Base-by-base conservation (phyloP, 2,888 invertebrate genomes). In the Leucania comma region DNA sequence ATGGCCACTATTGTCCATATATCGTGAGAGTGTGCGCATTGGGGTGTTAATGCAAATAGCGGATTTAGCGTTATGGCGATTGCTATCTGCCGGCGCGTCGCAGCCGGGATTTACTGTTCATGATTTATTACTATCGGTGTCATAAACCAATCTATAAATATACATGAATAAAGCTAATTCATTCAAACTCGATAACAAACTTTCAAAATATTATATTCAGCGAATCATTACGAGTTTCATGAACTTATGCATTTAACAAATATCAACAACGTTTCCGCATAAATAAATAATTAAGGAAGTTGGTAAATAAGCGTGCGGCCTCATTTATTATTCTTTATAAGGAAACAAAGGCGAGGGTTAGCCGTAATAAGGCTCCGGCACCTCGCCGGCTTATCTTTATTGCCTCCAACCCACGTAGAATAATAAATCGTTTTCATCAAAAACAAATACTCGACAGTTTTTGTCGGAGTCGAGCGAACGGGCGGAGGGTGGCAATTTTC, bases 401-500 rank as follows among this genome's bases (percentile, higher is more conserved):
- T 96, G 96, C 96, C 95, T 95, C 96, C 95, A 96, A 95, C 96
- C 96, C 96, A 96, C 96, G 96, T 96, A 96, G 96, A 96, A 96
- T 96, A 96, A 96, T 96, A 96, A 96, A 96, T 96, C 96, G 96
- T 96, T 96, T 96, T 96, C 96, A 96, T 96, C 96, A 96, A 96
- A 96, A 96, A 96, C 96, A 96, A 96, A 96, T 96, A 96, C 96
- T 96, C 96, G 95, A 96, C 96, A 96, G 96, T 96, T 96, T 96
- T 96, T 96, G 95, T 93, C 93, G 94, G 93, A 95, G 95, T 94
- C 94, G 95, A 95, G 95, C 95, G 94, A 94, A 88, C 93, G 93
- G 95, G 95, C 88, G 94, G 85, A 90, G 95, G 95, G 95, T 95
- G 96, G 95, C 96, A 96, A 95, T 95, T 95, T 95, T 95, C 95